Evolutionary conservation across 2,888 invertebrate species (phyloP).

Genomic region (Dasypolia templi): DNA sequence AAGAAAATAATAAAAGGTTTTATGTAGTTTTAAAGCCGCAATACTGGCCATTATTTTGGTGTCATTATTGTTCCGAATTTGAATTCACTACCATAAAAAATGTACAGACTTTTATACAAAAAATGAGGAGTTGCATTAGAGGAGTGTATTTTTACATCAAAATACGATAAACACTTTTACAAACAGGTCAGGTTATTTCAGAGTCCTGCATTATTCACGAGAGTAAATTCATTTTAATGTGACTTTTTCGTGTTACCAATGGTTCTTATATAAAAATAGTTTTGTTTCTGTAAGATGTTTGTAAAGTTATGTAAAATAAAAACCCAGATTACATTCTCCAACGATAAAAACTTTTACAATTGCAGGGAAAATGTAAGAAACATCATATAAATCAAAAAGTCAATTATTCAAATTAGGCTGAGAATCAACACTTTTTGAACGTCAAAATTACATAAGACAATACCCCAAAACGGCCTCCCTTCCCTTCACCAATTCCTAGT

Average conservation of each 20-base stretch:
- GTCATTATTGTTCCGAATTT: not conserved
- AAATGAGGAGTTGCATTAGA: not conserved
- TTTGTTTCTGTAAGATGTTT: not conserved
- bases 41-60: not conserved
- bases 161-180: not conserved
- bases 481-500: no score
- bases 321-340: no score
- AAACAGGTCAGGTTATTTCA: not conserved
- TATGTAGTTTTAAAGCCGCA: not conserved
- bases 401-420: no score
- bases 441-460: no score
- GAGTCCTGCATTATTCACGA: not conserved
- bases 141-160: not conserved
- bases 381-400: no score
- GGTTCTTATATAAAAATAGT: not conserved
- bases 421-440: no score
- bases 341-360: not conserved
- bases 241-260: not conserved
- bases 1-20: not conserved
- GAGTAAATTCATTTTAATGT: not conserved
- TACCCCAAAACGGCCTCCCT: no score
- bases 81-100: not conserved
- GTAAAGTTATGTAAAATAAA: constrained; percentile 1
- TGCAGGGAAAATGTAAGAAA: not conserved
- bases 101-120: not conserved